Conservation (phyloP, 2,797 vertebrate genomes). For the Toxotes lorentzi region DNA sequence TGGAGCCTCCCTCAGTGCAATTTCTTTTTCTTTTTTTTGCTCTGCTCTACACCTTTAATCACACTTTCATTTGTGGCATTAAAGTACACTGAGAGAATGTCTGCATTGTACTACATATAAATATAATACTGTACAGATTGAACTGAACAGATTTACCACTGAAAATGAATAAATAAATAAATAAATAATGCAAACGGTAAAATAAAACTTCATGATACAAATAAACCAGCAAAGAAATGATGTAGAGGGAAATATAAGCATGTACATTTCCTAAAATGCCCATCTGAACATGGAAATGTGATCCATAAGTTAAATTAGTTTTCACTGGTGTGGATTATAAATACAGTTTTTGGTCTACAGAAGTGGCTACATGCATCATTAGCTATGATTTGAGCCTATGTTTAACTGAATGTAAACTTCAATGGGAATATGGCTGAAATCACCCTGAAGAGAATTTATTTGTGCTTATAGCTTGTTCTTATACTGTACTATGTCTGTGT, state of each 20-base stretch:
- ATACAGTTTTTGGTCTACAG: slow-evolving; percentile 3
- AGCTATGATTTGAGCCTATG: background rate
- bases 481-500: background rate
- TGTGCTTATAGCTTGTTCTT: slow-evolving; percentile 46
- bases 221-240: background rate
- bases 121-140: slow-evolving; percentile 26
- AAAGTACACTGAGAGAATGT: slow-evolving; percentile 9
- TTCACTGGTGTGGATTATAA: slow-evolving; percentile 4
- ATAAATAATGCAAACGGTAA: slow-evolving; percentile 10
- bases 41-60: background rate
- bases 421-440: slow-evolving; percentile 10
- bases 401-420: background rate
- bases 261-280: background rate
- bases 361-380: slow-evolving; percentile 28
- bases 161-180: background rate
- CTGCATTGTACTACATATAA: slow-evolving; percentile 26
- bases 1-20: background rate
- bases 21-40: background rate
- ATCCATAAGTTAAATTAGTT: background rate
- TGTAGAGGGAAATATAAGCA: slow-evolving; percentile 2
- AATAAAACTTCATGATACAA: background rate
- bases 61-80: background rate
- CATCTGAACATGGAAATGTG: slow-evolving; percentile 3
- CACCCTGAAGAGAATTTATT: slow-evolving; percentile 39
- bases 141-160: too few relatives aligned